Evolutionary conservation across 2,113 vertebrate species (phyloP), one percentile per base, ranked within the genome.

Genomic region (Pterophyllum scalare): DNA sequence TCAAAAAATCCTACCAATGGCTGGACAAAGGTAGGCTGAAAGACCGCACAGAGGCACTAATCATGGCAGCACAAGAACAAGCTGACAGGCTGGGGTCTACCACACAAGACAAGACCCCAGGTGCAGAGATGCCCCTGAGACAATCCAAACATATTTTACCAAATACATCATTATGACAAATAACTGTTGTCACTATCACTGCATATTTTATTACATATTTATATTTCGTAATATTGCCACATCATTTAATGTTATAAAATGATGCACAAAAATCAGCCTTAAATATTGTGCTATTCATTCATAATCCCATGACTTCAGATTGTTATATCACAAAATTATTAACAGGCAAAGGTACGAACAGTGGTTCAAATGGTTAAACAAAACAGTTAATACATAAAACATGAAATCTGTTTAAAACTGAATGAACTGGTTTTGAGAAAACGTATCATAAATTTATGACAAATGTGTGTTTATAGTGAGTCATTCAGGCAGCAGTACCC

Each of bases 361-460:
- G 24, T 20, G 3, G 26, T n/a, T 72, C 17, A 1, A 12, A 54
- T 33, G 67, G 67, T 72, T 72, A 52, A 72, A 33, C 3, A 1
- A 72, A 33, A 54, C 43, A 13, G 19, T 52, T 52, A n/a, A 20
- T 72, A n/a, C 26, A 12, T 54, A n/a, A 54, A 49, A 33, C 67
- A 33, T n/a, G 5, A 28, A 28, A 26, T 31, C 65, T 72, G 3
- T 54, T 20, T 1, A 8, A 20, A 54, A 54, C 17, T 52, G 49
- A 20, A 20, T 54, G 19, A 54, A 20, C 9, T 20, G 65, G 26
- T 72, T 72, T 20, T 20, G 65, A 72, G 65, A 72, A 72, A 52
- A 52, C 43, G 14, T n/a, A n/a, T 70, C 43, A 70, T 54, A 54
- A 33, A 72, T 54, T 54, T 72, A 52, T 72, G 67, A 72, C n/a